These are phyloP conservation scores for Holothuria scabra DNA, from an alignment of 53 echinoderm and acorn worm genomes.

Conservation along the genomic window DNA sequence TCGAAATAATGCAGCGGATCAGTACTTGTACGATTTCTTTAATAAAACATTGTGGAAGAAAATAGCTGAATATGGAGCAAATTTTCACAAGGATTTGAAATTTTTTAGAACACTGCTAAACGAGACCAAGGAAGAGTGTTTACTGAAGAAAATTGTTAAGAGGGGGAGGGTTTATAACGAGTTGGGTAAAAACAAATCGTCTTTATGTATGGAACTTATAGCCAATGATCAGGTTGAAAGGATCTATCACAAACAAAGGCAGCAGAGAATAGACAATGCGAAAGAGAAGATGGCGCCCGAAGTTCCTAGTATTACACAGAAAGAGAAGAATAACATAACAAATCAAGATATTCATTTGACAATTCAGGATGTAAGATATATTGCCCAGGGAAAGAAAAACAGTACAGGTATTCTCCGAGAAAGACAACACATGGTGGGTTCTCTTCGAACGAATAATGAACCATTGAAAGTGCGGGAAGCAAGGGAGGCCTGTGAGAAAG, in stretches of 20 bases:
- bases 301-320: no score
- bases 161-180: slow-evolving; percentile 4
- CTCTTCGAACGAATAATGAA: no score
- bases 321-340: no score
- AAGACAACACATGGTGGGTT: no score
- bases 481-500: slow-evolving; percentile 17
- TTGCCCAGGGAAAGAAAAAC: no score
- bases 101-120: slow-evolving; percentile 48
- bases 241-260: neutral
- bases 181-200: neutral
- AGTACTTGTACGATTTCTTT: slow-evolving; percentile 62
- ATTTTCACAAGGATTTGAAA: slow-evolving; percentile 53
- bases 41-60: slow-evolving; percentile 69
- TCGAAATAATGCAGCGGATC: slow-evolving; percentile 58
- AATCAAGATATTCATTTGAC: no score
- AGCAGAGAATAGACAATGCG: no score
- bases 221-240: slow-evolving; percentile 17
- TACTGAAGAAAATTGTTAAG: neutral
- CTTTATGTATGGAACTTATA: slow-evolving; percentile 5
- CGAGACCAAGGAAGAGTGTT: slow-evolving; percentile 45
- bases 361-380: no score
- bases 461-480: neutral
- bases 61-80: slow-evolving; percentile 57
- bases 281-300: no score
- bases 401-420: no score